Conservation (phyloP, 2,888 invertebrate genomes). For the Leptogaster cylindrica region DNA sequence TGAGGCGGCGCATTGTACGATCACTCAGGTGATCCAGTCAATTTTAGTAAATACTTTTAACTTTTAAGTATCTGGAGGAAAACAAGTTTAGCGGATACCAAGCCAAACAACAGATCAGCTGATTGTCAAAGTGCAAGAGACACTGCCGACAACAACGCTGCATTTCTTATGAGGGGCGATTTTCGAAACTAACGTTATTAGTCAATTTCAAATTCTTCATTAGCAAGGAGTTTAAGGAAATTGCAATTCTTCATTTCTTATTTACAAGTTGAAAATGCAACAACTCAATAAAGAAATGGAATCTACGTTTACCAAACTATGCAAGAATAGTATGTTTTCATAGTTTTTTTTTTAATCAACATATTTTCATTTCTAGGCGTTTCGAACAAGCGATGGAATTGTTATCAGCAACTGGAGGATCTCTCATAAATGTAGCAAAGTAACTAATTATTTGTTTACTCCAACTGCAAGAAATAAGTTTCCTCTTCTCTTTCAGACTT, state of each 20-base stretch:
- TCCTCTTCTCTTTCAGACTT: slow-evolving; percentile 58
- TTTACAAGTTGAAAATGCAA: background rate
- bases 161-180: too few species aligned
- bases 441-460: slow-evolving; percentile 47
- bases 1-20: slow-evolving; percentile 56
- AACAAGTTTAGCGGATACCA: background rate
- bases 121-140: too few species aligned
- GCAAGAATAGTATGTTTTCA: too few species aligned
- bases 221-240: too few species aligned
- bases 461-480: background rate
- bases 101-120: background rate
- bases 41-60: too few species aligned
- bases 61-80: background rate
- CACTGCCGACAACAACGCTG: too few species aligned
- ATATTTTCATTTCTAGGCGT: slow-evolving; percentile 64
- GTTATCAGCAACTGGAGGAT: slow-evolving; percentile 72
- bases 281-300: background rate
- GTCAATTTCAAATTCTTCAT: too few species aligned
- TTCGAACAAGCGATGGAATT: slow-evolving; percentile 86
- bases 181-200: too few species aligned
- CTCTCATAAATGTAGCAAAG: slow-evolving; percentile 57
- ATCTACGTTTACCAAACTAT: too few species aligned
- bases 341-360: too few species aligned
- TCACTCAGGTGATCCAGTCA: background rate
- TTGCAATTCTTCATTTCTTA: background rate